Percentiles rank a stretch among this genome's conserved stretches.
Conservation (phyloP, 2,113 vertebrate species). For the Nipponia nippon region DNA sequence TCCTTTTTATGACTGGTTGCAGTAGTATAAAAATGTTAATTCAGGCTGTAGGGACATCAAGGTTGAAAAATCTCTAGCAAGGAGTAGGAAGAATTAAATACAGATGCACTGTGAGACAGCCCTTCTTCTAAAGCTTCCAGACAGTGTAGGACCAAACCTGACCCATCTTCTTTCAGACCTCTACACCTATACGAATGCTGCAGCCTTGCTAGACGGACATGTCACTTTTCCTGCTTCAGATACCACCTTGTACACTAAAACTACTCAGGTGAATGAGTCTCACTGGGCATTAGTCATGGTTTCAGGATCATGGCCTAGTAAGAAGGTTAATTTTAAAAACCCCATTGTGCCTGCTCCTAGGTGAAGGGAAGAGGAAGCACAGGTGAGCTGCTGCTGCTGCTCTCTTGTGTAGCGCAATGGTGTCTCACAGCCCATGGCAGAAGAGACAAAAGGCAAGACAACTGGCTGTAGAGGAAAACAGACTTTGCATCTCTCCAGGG, state of each 20-base stretch:
- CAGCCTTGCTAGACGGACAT: neutral
- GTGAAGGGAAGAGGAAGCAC: neutral
- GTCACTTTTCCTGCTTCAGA: neutral
- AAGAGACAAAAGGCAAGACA: neutral
- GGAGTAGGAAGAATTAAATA: neutral
- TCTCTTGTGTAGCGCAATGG: neutral
- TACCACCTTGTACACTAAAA: neutral
- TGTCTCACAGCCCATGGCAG: neutral
- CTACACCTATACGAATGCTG: rapidly evolving
- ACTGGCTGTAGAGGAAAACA: neutral
- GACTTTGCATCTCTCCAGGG: neutral
- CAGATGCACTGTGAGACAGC: neutral
- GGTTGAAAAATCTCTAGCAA: neutral
- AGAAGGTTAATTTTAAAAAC: neutral
- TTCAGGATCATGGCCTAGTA: neutral
- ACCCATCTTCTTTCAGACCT: neutral
- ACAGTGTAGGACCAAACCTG: neutral
- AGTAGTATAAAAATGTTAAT: neutral
- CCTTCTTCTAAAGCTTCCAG: neutral
- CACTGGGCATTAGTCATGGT: neutral
- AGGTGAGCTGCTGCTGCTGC: neutral
- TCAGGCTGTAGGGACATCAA: neutral
- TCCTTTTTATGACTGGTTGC: neutral
- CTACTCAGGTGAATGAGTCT: neutral
- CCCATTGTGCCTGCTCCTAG: neutral